Evolutionary conservation across 2,113 vertebrate genomes (phyloP).

Genomic region (Pelusios castaneus): DNA sequence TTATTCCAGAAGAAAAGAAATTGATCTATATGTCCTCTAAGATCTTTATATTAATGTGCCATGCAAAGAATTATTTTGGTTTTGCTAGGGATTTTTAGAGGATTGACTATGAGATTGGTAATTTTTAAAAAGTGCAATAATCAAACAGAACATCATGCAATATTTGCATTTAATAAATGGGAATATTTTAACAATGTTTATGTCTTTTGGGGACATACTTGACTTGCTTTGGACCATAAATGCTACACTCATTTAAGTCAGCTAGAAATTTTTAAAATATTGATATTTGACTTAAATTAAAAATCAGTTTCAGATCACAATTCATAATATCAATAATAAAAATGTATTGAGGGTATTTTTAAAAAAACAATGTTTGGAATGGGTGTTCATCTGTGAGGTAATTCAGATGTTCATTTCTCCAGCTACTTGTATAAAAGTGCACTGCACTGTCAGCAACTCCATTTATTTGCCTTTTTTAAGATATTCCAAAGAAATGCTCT

Average conservation of each 20-base stretch:
- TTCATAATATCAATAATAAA: not conserved
- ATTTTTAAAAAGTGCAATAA: not conserved
- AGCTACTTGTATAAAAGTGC: not conserved
- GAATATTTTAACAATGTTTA: not conserved
- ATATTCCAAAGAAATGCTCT: not conserved
- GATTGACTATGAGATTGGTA: not conserved
- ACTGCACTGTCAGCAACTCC: not conserved
- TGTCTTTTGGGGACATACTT: not conserved
- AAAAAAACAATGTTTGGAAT: not conserved
- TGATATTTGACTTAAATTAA: not conserved
- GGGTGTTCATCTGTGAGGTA: not conserved
- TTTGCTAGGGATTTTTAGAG: not conserved
- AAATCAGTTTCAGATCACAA: not conserved
- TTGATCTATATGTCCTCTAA: not conserved
- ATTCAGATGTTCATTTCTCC: not conserved
- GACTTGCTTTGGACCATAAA: not conserved
- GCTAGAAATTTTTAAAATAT: not conserved
- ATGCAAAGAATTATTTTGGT: not conserved
- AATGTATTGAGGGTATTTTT: not conserved
- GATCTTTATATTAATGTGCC: not conserved
- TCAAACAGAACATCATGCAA: not conserved
- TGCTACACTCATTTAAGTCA: not conserved
- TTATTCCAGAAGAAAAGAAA: not conserved
- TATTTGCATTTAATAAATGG: not conserved
- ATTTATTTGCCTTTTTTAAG: not conserved